Percentiles rank a stretch among this genome's conserved stretches.
These are phyloP conservation scores for Linepithema humile DNA, from an alignment of 1,140 invertebrate species.

Conservation along the genomic window DNA sequence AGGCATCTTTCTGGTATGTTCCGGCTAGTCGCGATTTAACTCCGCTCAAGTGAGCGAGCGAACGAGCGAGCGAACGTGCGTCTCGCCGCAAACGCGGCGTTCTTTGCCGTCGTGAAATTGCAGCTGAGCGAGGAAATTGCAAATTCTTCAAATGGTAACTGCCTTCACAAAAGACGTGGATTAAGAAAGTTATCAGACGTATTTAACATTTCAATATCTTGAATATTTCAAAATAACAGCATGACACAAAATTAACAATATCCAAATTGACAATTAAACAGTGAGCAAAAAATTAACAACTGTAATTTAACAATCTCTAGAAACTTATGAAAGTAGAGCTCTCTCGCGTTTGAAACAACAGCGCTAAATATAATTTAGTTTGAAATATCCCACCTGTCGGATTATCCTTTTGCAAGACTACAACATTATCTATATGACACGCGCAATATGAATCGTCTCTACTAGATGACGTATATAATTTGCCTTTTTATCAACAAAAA, in stretches of 20 bases:
- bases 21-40: neutral
- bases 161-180: neutral
- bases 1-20: neutral
- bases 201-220: neutral
- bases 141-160: conserved; percentile 9
- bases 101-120: conserved; percentile 44
- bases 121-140: conserved; percentile 3
- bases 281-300: neutral
- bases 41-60: neutral
- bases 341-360: neutral
- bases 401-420: conserved; percentile 2
- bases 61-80: too few relatives aligned
- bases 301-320: conserved; percentile 13
- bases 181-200: neutral
- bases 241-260: neutral
- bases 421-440: neutral
- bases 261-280: neutral
- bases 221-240: neutral
- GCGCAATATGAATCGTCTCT: conserved; percentile 21
- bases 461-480: conserved; percentile 27
- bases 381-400: neutral
- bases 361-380: neutral
- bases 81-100: neutral
- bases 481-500: neutral
- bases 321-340: neutral